phyloP scores from a whole-genome alignment of 2,888 invertebrate species.

The Pecten maximus region DNA sequence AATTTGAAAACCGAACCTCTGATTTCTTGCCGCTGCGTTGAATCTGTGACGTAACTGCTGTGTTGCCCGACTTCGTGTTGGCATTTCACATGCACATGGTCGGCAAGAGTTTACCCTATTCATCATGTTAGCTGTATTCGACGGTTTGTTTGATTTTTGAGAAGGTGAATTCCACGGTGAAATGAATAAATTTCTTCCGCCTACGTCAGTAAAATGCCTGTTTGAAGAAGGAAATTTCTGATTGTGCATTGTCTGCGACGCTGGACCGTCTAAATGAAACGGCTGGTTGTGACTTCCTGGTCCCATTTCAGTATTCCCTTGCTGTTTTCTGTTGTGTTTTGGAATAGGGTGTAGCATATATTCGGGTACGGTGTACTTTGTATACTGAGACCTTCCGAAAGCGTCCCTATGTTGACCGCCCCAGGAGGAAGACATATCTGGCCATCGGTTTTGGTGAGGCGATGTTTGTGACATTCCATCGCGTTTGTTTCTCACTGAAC shows the following conservation, averaged over 20 bases:
- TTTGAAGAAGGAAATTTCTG: neutral
- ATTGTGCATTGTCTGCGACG: neutral
- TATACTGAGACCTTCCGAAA: neutral
- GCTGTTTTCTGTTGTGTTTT: neutral
- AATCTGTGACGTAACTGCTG: neutral
- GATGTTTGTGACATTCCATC: neutral
- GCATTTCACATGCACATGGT: neutral
- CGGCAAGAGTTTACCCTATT: neutral
- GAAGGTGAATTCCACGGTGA: neutral
- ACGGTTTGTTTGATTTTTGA: neutral
- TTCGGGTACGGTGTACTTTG: neutral
- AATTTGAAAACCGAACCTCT: neutral
- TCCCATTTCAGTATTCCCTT: neutral
- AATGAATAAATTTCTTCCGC: neutral
- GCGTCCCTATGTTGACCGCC: neutral
- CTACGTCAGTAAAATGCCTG: neutral
- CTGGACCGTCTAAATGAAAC: neutral
- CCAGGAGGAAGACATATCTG: neutral
- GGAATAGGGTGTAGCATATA: neutral
- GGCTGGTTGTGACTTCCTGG: neutral
- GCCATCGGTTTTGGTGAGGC: neutral
- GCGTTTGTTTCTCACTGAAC: neutral
- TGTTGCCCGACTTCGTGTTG: neutral
- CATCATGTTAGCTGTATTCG: neutral
- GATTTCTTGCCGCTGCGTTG: neutral